phyloP scores from a whole-genome alignment of 2,797 vertebrate genomes.

The Sebastes minor region DNA sequence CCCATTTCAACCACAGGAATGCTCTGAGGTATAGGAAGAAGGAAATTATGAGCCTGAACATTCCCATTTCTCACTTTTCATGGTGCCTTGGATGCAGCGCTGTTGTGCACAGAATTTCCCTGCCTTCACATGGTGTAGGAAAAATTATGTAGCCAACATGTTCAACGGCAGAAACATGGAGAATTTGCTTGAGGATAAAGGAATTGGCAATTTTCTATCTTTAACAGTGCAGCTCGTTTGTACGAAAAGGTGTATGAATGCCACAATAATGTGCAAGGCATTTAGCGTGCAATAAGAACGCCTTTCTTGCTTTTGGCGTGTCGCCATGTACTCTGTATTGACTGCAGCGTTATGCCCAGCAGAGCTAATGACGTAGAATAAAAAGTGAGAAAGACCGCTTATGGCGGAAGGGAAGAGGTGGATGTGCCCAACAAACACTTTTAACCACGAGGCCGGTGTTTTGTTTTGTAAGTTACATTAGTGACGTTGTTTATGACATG shows the following conservation, averaged over 20 bases:
- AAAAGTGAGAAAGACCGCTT: too few relatives aligned
- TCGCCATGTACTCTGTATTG: too few relatives aligned
- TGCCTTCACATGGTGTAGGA: constrained; percentile 11
- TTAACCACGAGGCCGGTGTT: too few relatives aligned
- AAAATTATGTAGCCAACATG: constrained; percentile 24
- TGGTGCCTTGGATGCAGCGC: constrained; percentile 24
- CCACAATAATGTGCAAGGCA: background rate
- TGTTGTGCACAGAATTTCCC: constrained; percentile 28
- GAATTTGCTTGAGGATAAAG: constrained; percentile 8
- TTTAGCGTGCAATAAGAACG: background rate
- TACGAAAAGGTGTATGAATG: background rate
- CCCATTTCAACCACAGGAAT: constrained; percentile 11
- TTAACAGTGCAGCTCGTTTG: background rate
- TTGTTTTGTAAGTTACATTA: background rate
- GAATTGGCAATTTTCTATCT: background rate
- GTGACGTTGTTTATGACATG: background rate
- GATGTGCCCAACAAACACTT: too few relatives aligned
- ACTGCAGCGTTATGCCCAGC: too few relatives aligned
- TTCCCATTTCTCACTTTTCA: constrained; percentile 41
- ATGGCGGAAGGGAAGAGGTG: too few relatives aligned
- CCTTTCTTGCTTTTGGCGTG: too few relatives aligned
- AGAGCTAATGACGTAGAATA: too few relatives aligned
- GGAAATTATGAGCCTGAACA: constrained; percentile 43
- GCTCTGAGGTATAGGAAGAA: constrained; percentile 17
- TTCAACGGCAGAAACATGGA: constrained; percentile 2